Evolutionary conservation across 2,113 vertebrate genomes (phyloP), one percentile per base, ranked within the genome.

Genomic region (Clarias magur): DNA sequence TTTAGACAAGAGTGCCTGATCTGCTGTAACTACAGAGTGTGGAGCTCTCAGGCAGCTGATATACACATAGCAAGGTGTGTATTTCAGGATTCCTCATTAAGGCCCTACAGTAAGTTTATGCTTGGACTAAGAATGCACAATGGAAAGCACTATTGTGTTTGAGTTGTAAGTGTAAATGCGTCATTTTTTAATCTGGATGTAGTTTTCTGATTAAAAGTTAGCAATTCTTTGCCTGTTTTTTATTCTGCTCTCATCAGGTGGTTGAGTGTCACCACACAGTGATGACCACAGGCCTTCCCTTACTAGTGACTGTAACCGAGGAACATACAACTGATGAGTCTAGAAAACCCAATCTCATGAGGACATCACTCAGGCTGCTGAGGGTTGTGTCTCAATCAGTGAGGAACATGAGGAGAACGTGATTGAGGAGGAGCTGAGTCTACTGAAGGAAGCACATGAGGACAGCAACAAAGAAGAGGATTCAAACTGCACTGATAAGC

Each of bases 361-460:
- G 57, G 72, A 60, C 72, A 65, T 12, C 21, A 6, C 42, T n/a
- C 3, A 5, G 15, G n/a, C 30, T 53, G 27, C 16, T 53, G 34
- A 53, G 2, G 60, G 65, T 63, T 48, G 3, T 19, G 25, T 79
- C 85, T 38, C 63, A 1, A 19, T 80, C 7, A 80, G 56, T 59
- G 9, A 80, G 15, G 63, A 80, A 42, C 78, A 34, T 1, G 85
- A 67, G 4, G 75, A 68, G 3, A 12, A 10, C 25, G 21, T 75
- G 23, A 76, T 13, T 17, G 25, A 56, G 17, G 84, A 30, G 42
- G 23, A 54, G 73, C 42, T 34, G 62, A 67, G 84, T 23, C 84
- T 80, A 19, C 19, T 80, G 38, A 79, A 25, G 60, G 75, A 85
- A 76, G 67, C 48, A 54, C 73, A 85, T 9, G 75, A 65, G 59